Evolutionary conservation across 2,797 vertebrate species (phyloP).

Genomic region (Gallirallus australis): DNA sequence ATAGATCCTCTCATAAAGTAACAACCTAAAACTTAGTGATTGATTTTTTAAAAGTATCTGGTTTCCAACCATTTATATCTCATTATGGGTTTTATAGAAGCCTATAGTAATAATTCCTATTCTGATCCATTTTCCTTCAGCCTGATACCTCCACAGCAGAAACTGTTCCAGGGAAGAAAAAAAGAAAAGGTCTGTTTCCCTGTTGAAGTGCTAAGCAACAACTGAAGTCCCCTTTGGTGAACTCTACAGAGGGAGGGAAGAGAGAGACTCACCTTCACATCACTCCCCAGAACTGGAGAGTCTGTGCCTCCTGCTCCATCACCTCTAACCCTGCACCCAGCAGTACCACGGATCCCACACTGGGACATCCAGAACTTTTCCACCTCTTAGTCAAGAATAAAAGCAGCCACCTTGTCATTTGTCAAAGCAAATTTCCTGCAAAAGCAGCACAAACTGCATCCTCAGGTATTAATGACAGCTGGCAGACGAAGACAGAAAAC

Average conservation of each 20-base stretch:
- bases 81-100: background rate
- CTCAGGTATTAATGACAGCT: background rate
- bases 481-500: background rate
- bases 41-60: background rate
- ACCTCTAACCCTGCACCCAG: background rate
- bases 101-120: background rate
- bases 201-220: background rate
- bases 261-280: background rate
- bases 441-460: background rate
- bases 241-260: background rate
- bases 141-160: background rate
- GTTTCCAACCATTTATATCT: background rate
- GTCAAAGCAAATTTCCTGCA: constrained; percentile 2
- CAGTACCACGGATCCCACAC: background rate
- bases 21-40: background rate
- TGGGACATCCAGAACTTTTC: background rate
- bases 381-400: constrained; percentile 14
- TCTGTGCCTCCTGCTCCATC: background rate
- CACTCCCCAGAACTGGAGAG: background rate
- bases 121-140: background rate
- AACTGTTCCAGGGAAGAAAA: background rate
- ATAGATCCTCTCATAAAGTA: background rate
- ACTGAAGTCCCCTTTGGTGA: background rate
- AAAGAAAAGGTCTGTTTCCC: background rate
- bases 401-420: background rate